A percentile compares a stretch with the other conserved stretches of the same genome.
Conservation (phyloP, 1,140 invertebrate species). For the Mya arenaria region DNA sequence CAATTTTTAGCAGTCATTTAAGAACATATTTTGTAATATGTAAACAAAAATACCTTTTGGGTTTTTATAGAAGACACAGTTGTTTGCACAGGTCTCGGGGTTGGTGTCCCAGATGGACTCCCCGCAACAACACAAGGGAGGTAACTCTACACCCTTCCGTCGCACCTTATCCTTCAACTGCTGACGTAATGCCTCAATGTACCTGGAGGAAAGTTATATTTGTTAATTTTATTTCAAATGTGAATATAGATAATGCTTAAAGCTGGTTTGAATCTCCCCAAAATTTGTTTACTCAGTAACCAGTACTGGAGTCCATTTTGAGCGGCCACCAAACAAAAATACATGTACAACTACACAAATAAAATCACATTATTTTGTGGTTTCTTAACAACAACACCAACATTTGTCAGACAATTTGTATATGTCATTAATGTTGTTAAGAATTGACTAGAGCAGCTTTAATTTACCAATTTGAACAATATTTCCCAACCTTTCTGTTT, state of each 20-base stretch:
- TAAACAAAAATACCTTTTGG: slow-evolving; percentile 69
- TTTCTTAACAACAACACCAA: neutral
- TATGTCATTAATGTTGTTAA: neutral
- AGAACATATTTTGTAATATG: neutral
- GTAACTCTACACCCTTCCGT: slow-evolving; percentile 68
- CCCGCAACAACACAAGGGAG: slow-evolving; percentile 78
- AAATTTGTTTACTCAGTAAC: neutral
- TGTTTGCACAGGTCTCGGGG: slow-evolving; percentile 80
- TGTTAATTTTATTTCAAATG: neutral
- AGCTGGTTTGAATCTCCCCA: neutral
- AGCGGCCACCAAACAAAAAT: neutral
- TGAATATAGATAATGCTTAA: neutral
- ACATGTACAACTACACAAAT: neutral
- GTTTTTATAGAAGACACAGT: slow-evolving; percentile 80
- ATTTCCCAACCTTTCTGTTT: slow-evolving; percentile 72
- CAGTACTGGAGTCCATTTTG: neutral
- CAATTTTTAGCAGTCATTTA: neutral
- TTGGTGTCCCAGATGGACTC: slow-evolving; percentile 78
- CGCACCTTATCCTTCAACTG: slow-evolving; percentile 72
- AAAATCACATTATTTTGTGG: neutral
- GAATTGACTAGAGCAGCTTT: neutral
- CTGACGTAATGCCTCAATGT: slow-evolving; percentile 74
- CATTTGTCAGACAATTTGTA: neutral
- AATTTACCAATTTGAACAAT: neutral
- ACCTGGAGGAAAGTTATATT: slow-evolving; percentile 59